Base-by-base conservation (phyloP, 2,888 invertebrate genomes). In the Euzetes globulus region DNA sequence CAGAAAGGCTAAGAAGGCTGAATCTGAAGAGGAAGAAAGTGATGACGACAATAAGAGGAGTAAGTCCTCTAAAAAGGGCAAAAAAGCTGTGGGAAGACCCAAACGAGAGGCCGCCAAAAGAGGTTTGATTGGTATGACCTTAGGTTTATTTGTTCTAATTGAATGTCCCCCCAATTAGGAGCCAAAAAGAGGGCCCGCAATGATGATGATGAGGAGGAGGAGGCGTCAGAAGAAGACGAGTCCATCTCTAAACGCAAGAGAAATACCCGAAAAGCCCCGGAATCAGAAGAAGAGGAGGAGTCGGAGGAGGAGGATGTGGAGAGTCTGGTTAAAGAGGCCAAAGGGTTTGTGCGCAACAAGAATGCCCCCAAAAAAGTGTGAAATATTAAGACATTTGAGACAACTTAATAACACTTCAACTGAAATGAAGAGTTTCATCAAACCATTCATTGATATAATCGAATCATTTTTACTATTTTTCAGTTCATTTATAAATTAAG, bases 261-360 rank as follows among this genome's bases (percentile, higher is more conserved):
- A 75, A 68, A 47, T 68, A 72, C 55, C 27, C 52, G 45, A 52
- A 72, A 72, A 25, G 68, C 25, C 4, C 19, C 74, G 27, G 74
- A 75, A 25, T 72, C 74, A 50, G 77, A 78, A 41, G 78, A 78
- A 65, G 77, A 76, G 60, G 77, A 79, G 50, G 78, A 75, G 52
- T 77, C 77, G 19, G 78, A 78, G 55, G 78, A 77, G 41, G 78
- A 78, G 33, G 78, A 78, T 71, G 55, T 76, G 17, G 77, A 78
- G n/a, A 74, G 74, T 65, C 58, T 78, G 17, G 74, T 75, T 27
- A 78, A 77, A 72, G 77, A 76, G 63, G 75, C 75, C 71, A 77
- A 75, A 68, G 72, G 77, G 29, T 73, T 73, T 37, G 68, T 73
- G 15, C 68, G 70, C 1, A 73, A 70, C 45, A 73, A 73, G 27